Evolutionary conservation across 2,797 vertebrate species (phyloP).

Genomic region (Anomalospiza imberbis): DNA sequence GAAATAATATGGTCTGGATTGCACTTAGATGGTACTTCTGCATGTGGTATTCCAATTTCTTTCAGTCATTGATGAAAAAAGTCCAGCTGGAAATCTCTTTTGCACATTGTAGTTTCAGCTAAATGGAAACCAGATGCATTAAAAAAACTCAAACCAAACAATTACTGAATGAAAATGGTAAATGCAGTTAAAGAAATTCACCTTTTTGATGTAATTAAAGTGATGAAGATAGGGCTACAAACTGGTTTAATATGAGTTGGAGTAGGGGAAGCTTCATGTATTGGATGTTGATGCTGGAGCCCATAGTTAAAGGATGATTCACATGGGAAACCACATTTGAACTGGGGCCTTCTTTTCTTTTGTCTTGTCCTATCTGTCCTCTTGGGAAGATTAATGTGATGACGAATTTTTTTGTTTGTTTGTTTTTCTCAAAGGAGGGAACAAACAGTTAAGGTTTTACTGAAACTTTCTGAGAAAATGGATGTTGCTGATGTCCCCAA

Average conservation of each 20-base stretch:
- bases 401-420: background rate
- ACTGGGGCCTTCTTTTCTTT: background rate
- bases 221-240: fast-evolving
- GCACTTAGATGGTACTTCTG: background rate
- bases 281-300: background rate
- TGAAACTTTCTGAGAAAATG: background rate
- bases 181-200: background rate
- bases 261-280: background rate
- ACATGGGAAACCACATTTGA: fast-evolving
- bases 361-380: fast-evolving
- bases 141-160: too few relatives aligned
- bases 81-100: background rate
- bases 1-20: background rate
- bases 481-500: background rate
- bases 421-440: background rate
- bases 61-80: background rate
- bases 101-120: background rate
- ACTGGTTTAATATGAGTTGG: background rate
- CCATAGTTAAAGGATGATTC: background rate
- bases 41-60: background rate
- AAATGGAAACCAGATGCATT: background rate
- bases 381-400: background rate
- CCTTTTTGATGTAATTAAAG: background rate
- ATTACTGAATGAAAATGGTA: fast-evolving
- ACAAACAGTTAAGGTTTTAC: background rate